Evolutionary conservation across 2,113 vertebrate genomes (phyloP), one percentile per base, ranked within the genome.

Genomic region (Ascaphus truei): DNA sequence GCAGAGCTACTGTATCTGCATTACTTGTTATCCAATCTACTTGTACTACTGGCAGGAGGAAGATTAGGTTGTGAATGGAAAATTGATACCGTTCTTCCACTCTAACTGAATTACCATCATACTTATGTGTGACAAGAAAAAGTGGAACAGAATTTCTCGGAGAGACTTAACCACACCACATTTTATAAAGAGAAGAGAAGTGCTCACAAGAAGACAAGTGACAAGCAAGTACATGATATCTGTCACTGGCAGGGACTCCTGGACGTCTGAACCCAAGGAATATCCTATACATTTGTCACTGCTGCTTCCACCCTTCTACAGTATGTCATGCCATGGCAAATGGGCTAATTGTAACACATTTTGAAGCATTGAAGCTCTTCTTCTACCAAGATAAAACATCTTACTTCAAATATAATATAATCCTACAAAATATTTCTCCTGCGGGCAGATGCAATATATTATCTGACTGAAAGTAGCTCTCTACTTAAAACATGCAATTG

Each of bases 201-300:
- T 0, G 3, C 69, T 83, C 82, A 83, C 82, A 81, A 72, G 41
- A 77, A 77, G 74, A 85, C 73, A 81, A 84, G 78, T 22, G 16
- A 76, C 64, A 63, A 83, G 68, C 62, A 79, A 82, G 77, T 78
- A 80, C 75, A 81, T 81, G 73, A 80, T 84, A 85, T 87, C 81
- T 84, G 84, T 86, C 79, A 81, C 18, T 73, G 74, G 77, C 79
- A 85, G 62, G 61, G 72, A 79, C 68, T 82, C 72, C 74, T 78
- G 68, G 75, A 84, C 76, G 81, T 81, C 63, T 71, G 76, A 76
- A 72, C 84, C 74, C 80, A 74, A 77, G 64, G 65, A 76, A 82
- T 29, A 76, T 56, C 33, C 57, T 51, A 37, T 73, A 56, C 71
- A 77, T 82, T 84, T 77, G 81, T 83, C 76, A 63, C 63, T 50